phyloP scores from a whole-genome alignment of 2,797 vertebrate species.

The Danio choprae region DNA sequence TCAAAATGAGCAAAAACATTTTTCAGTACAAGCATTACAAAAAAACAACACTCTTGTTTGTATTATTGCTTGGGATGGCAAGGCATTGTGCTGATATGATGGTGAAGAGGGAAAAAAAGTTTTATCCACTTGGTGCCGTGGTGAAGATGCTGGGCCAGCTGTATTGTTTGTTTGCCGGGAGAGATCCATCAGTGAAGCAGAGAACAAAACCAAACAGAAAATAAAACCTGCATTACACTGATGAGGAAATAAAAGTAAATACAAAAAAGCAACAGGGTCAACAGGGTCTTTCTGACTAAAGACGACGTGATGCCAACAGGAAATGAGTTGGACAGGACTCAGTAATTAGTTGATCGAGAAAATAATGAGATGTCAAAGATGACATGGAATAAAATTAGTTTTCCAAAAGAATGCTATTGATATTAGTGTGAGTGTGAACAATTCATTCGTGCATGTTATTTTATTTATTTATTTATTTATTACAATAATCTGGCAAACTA shows the following conservation, averaged over 20 bases:
- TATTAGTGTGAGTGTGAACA: too few relatives aligned
- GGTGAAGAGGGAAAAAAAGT: slow-evolving; percentile 36
- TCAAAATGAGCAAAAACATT: slow-evolving; percentile 69
- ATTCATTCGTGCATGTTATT: too few relatives aligned
- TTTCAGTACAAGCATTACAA: slow-evolving; percentile 68
- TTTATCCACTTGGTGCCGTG: slow-evolving; percentile 37
- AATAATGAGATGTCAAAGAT: neutral
- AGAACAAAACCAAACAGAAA: slow-evolving; percentile 33
- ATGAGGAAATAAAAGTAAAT: slow-evolving; percentile 21
- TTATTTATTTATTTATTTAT: too few relatives aligned
- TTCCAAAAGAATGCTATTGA: neutral
- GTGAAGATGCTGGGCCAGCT: slow-evolving; percentile 42
- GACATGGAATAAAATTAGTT: neutral
- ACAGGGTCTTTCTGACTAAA: neutral
- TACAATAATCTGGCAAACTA: too few relatives aligned
- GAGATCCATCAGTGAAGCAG: slow-evolving; percentile 23
- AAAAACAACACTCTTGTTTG: slow-evolving; percentile 60
- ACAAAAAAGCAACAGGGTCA: neutral
- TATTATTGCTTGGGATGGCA: slow-evolving; percentile 50
- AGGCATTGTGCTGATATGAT: slow-evolving; percentile 40
- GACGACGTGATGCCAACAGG: neutral
- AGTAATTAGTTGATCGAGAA: neutral
- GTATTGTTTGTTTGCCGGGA: slow-evolving; percentile 38
- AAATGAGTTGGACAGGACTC: slow-evolving; percentile 5
- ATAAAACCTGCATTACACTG: slow-evolving; percentile 24